Evolutionary conservation across 2,113 vertebrate species (phyloP).

Genomic region (Saimiri boliviensis): DNA sequence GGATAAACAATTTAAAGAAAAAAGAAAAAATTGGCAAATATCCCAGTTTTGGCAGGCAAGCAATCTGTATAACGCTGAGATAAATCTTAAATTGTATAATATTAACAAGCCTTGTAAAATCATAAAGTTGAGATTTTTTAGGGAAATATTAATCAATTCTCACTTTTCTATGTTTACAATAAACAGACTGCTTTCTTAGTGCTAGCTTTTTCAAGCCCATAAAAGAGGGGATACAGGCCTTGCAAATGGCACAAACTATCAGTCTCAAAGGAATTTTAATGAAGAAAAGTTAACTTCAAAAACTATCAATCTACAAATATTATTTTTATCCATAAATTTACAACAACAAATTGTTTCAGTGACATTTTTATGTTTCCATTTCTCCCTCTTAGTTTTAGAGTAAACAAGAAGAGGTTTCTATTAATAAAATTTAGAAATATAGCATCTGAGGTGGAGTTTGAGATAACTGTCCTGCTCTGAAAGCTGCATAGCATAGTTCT

Average conservation of each 20-base stretch:
- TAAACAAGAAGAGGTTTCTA: neutral
- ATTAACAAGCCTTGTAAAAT: neutral
- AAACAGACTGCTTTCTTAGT: neutral
- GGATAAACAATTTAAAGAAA: neutral
- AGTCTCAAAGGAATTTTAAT: neutral
- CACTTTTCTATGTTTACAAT: neutral
- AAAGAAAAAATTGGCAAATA: neutral
- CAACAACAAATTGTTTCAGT: neutral
- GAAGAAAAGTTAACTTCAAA: neutral
- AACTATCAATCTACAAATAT: neutral
- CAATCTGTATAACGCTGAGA: neutral
- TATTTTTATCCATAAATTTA: neutral
- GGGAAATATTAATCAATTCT: neutral
- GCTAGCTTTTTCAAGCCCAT: neutral
- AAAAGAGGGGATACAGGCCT: neutral
- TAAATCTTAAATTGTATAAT: neutral
- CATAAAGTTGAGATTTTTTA: neutral
- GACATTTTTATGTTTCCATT: neutral
- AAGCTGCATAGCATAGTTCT: constrained; percentile 1
- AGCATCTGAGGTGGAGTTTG: constrained; percentile 9
- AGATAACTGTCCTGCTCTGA: constrained; percentile 22
- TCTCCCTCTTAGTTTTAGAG: constrained; percentile 27
- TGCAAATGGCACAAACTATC: neutral
- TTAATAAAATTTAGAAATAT: neutral
- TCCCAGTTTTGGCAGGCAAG: constrained; percentile 3